A percentile compares a stretch with the other conserved stretches of the same genome.
Evolutionary conservation across 2,888 invertebrate species (phyloP).

Genomic region (Agonopterix heracliana): DNA sequence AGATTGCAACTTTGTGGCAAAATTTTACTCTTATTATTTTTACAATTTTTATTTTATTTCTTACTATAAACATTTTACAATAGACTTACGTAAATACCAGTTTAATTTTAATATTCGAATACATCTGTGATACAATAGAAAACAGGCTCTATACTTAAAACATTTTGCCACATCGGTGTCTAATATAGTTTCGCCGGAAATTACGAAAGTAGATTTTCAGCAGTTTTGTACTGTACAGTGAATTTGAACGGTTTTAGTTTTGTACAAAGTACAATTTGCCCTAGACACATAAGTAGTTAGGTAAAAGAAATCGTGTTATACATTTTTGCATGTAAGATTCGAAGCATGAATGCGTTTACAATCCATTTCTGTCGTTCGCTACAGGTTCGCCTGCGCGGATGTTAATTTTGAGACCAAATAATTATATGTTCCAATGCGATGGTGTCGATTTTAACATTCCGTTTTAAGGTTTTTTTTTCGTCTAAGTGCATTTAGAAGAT

Average conservation of each 20-base stretch:
- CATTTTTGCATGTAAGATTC: constrained; percentile 57
- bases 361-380: constrained; percentile 53
- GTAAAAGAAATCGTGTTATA: constrained; percentile 62
- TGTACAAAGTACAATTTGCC: constrained; percentile 77
- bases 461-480: constrained; percentile 45
- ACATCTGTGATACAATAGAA: constrained; percentile 72
- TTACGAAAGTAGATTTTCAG: constrained; percentile 40
- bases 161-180: constrained; percentile 54
- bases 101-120: constrained; percentile 54
- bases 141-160: constrained; percentile 45
- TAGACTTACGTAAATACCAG: no score
- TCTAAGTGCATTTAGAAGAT: constrained; percentile 64
- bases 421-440: constrained; percentile 73
- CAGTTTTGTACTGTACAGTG: constrained; percentile 59
- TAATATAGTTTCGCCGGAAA: constrained; percentile 39
- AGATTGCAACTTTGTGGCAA: constrained; percentile 58
- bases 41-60: constrained; percentile 31
- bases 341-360: constrained; percentile 59
- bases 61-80: constrained; percentile 11
- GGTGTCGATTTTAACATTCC: constrained; percentile 76
- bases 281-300: constrained; percentile 75
- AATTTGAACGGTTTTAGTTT: constrained; percentile 60
- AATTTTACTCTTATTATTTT: constrained; percentile 19
- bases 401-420: constrained; percentile 75
- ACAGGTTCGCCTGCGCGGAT: constrained; percentile 51